Evolutionary conservation across 2,797 vertebrate genomes (phyloP), one percentile per base, ranked within the genome.

Genomic region (Darevskia mixta): DNA sequence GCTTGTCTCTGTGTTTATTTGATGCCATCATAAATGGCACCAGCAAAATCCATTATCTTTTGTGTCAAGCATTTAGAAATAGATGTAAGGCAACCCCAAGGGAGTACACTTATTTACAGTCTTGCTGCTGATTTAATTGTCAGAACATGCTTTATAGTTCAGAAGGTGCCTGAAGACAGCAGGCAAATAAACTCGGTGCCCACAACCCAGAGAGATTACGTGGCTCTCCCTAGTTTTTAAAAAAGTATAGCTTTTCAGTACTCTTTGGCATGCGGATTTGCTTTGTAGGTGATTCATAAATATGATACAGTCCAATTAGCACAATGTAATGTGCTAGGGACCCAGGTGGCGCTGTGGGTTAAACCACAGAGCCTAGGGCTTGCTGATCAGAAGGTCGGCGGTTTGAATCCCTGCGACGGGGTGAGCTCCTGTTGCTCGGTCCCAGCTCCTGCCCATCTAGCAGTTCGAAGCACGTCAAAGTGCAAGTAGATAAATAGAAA

Each of bases 41-140:
- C 82, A 85, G 82, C 35, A 87, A 87, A 87, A 90, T 87, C 82
- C 89, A 87, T 90, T 90, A 87, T 85, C 78, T 85, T 90, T 90
- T 90, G 86, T 90, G 89, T 90, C 89, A 90, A 87, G 82, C 86
- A 87, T 85, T 90, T 90, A 87, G 86, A 90, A 85, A 85, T 84
- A 85, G 78, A 87, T 87, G 82, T 87, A 82, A 85, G 83, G 45
- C 82, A 87, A 76, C 61, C 89, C 80, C 84, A 88, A 80, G 90
- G 76, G 76, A 83, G 80, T 69, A 55, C 43, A 80, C 18, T 86
- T 71, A 75, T 84, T 88, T 80, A 83, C 83, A 87, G 77, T 76
- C 86, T 81, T 85, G 41, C 79, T 85, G 86, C 71, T 80, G 29
- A 87, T 90, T 90, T 87, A 87, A 87, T 90, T 90, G 71, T 67